Evolutionary conservation across 2,797 vertebrate species (phyloP).

Genomic region (Poecilia velifera): DNA sequence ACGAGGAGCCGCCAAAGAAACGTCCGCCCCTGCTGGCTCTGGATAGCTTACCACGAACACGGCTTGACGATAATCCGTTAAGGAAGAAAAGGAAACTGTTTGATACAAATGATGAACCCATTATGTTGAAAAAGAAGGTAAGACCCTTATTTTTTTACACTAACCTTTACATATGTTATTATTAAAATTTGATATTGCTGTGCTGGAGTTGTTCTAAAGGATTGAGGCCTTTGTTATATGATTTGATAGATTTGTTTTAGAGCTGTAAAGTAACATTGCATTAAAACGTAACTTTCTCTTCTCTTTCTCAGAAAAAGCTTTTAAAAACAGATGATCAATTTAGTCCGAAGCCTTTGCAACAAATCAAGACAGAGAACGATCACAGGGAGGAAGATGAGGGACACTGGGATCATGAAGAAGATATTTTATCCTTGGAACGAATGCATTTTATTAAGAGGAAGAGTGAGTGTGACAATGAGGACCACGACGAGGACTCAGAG

Average conservation of each 20-base stretch:
- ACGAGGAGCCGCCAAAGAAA: slow-evolving; percentile 89
- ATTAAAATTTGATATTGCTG: background rate
- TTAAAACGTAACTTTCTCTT: slow-evolving; percentile 8
- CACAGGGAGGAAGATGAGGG: slow-evolving; percentile 70
- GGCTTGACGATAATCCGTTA: slow-evolving; percentile 83
- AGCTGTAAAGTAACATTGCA: background rate
- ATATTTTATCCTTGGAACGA: slow-evolving; percentile 51
- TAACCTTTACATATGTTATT: background rate
- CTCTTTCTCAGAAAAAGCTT: slow-evolving; percentile 84
- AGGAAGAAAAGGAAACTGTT: slow-evolving; percentile 92
- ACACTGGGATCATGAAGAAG: slow-evolving; percentile 76
- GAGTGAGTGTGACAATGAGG: slow-evolving; percentile 55
- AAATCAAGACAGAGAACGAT: slow-evolving; percentile 90
- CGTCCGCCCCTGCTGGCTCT: slow-evolving; percentile 66
- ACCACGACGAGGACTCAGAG: slow-evolving; percentile 53
- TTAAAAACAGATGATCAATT: slow-evolving; percentile 84
- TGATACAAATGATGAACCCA: slow-evolving; percentile 89
- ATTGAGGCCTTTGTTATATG: background rate
- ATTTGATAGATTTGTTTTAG: background rate
- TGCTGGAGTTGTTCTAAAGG: background rate
- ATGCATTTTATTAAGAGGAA: slow-evolving; percentile 61
- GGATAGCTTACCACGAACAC: slow-evolving; percentile 84
- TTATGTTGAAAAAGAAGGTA: slow-evolving; percentile 88
- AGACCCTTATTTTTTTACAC: background rate
- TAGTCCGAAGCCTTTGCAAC: slow-evolving; percentile 83